These are phyloP conservation scores for Chamaetylas fuelleborni DNA, from an alignment of 2,113 vertebrate genomes.

Conservation along the genomic window DNA sequence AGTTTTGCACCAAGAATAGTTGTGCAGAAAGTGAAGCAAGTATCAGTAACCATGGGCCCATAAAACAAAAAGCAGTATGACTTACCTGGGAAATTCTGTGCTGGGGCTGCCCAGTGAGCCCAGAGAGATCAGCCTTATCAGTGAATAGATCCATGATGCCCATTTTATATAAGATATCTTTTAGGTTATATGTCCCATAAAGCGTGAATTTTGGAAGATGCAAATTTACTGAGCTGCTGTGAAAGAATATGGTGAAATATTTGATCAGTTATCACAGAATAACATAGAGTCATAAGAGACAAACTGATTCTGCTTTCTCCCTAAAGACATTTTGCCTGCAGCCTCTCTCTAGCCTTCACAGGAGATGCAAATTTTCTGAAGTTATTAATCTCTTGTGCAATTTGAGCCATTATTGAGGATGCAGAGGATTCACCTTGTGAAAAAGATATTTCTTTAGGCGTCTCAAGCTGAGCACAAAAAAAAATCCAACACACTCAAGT, in stretches of 20 bases:
- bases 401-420: not conserved
- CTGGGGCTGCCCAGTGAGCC: conserved; percentile 69
- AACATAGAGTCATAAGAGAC: not conserved
- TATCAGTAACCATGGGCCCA: not conserved
- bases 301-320: not conserved
- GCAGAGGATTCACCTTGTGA: not conserved
- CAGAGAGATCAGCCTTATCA: conserved; percentile 77
- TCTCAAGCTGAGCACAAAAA: not conserved
- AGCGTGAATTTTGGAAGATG: conserved; percentile 84
- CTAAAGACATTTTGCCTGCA: not conserved
- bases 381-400: not conserved
- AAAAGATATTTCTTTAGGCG: not conserved
- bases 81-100: conserved; percentile 80
- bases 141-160: conserved; percentile 82
- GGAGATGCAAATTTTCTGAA: not conserved
- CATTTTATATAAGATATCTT: conserved; percentile 72
- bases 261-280: not conserved
- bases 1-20: not conserved
- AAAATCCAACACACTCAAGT: not conserved
- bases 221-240: conserved; percentile 62
- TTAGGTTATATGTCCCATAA: conserved; percentile 77
- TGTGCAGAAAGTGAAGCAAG: not conserved
- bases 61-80: not conserved
- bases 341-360: not conserved
- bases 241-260: not conserved